Conservation (phyloP, 1,140 invertebrate genomes). For the Melipona quadrifasciata region DNA sequence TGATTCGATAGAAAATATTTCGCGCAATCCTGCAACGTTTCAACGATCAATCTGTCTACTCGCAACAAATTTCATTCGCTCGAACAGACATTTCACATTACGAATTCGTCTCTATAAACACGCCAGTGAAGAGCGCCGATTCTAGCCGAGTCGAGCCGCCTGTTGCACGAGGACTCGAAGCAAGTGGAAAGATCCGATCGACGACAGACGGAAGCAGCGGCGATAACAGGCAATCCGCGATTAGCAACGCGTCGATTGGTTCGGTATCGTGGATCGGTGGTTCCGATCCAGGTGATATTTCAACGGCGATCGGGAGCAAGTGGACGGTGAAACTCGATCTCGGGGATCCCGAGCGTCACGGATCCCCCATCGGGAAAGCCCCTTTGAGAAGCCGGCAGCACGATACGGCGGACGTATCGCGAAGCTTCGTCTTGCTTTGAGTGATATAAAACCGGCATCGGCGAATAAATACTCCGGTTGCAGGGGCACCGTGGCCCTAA, state of each 20-base stretch:
- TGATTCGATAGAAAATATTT: too few relatives aligned
- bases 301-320: conserved; percentile 37
- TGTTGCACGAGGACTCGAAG: background rate
- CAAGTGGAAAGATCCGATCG: background rate
- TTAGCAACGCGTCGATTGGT: conserved; percentile 47
- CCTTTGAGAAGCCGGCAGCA: conserved; percentile 59
- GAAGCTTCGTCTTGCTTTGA: conserved; percentile 54
- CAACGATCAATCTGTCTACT: too few relatives aligned
- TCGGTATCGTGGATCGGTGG: conserved; percentile 44
- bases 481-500: conserved; percentile 63
- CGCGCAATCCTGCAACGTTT: too few relatives aligned
- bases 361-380: conserved; percentile 64
- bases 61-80: too few relatives aligned
- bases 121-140: background rate
- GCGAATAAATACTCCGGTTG: conserved; percentile 71
- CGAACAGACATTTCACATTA: too few relatives aligned
- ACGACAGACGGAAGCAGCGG: background rate
- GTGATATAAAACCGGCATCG: conserved; percentile 70
- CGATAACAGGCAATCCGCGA: conserved; percentile 44
- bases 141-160: background rate
- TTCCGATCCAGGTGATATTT: conserved; percentile 50
- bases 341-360: conserved; percentile 38
- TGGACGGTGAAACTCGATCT: conserved; percentile 54
- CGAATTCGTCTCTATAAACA: background rate
- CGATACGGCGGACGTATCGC: conserved; percentile 39